phyloP scores from a whole-genome alignment of 2,888 invertebrate genomes.

The Hirtodrosophila histrioides region DNA sequence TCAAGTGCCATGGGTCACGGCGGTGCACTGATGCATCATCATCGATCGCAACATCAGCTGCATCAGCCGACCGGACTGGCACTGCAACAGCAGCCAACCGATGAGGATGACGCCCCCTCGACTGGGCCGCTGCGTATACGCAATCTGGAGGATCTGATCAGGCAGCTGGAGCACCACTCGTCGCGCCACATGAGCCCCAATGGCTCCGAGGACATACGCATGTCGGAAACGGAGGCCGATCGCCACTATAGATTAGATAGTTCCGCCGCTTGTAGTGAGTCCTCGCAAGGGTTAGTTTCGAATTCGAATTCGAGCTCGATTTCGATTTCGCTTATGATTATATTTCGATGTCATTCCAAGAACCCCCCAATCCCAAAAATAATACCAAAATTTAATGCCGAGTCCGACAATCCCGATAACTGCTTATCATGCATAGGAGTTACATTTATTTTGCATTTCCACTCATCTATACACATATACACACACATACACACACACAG shows the following conservation, averaged over 20 bases:
- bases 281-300: slow-evolving; percentile 88
- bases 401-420: slow-evolving; percentile 49
- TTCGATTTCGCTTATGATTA: slow-evolving; percentile 10
- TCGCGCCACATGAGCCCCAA: slow-evolving; percentile 95
- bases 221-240: slow-evolving; percentile 95
- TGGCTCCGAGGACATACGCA: slow-evolving; percentile 93
- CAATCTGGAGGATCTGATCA: slow-evolving; percentile 94
- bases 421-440: slow-evolving; percentile 54
- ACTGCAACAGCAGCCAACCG: slow-evolving; percentile 85
- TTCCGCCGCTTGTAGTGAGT: slow-evolving; percentile 89
- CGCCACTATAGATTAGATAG: slow-evolving; percentile 94
- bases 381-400: slow-evolving; percentile 13
- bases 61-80: slow-evolving; percentile 84
- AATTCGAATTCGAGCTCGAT: slow-evolving; percentile 6
- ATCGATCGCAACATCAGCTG: slow-evolving; percentile 80
- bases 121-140: slow-evolving; percentile 95
- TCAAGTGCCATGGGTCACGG: slow-evolving; percentile 64
- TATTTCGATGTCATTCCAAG: slow-evolving; percentile 18
- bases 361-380: slow-evolving; percentile 7
- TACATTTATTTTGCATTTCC: slow-evolving; percentile 58
- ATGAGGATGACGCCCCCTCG: slow-evolving; percentile 90
- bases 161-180: slow-evolving; percentile 94
- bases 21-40: slow-evolving; percentile 83
- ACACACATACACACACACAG: slow-evolving; percentile 7
- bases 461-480: background rate